A percentile compares a stretch with the other conserved stretches of the same genome.
These are phyloP conservation scores for Siniperca knerii DNA, from an alignment of 2,113 vertebrate species.

Conservation along the genomic window DNA sequence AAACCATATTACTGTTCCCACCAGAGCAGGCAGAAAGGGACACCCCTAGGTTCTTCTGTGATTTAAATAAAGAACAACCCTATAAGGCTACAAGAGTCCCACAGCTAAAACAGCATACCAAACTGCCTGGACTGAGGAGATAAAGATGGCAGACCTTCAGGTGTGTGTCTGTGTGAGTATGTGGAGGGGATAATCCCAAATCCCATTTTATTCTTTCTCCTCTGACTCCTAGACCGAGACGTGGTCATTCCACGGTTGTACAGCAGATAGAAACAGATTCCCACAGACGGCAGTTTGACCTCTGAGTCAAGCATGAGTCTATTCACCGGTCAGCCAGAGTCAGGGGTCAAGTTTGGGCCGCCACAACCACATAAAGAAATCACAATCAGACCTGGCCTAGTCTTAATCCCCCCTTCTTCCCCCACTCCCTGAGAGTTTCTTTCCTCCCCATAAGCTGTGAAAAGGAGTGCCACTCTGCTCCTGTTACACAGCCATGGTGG, in stretches of 20 bases:
- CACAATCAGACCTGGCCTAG: slow-evolving; percentile 37
- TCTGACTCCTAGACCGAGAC: slow-evolving; percentile 27
- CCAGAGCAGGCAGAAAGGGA: slow-evolving; percentile 32
- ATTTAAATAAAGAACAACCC: slow-evolving; percentile 16
- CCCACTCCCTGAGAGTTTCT: slow-evolving; percentile 23
- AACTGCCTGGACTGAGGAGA: slow-evolving; percentile 33
- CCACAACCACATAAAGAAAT: slow-evolving; percentile 25
- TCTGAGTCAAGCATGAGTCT: slow-evolving; percentile 45
- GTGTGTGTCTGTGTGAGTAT: slow-evolving; percentile 19
- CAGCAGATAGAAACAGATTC: slow-evolving; percentile 60
- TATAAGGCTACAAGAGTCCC: neutral
- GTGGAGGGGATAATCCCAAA: slow-evolving; percentile 37
- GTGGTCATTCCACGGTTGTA: slow-evolving; percentile 3
- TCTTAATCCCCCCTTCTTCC: slow-evolving; percentile 47
- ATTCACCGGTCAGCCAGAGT: slow-evolving; percentile 16
- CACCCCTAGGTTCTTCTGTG: neutral
- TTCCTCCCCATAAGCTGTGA: slow-evolving; percentile 61
- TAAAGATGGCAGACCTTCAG: slow-evolving; percentile 24
- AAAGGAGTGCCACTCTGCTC: slow-evolving; percentile 73
- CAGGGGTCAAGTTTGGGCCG: slow-evolving; percentile 66
- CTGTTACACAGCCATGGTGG: slow-evolving; percentile 69
- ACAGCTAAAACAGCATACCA: neutral
- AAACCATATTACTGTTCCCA: neutral
- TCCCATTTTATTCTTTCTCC: slow-evolving; percentile 29
- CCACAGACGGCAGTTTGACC: slow-evolving; percentile 43